Conservation (phyloP, 2,113 vertebrate species). For the Lasiurus borealis region DNA sequence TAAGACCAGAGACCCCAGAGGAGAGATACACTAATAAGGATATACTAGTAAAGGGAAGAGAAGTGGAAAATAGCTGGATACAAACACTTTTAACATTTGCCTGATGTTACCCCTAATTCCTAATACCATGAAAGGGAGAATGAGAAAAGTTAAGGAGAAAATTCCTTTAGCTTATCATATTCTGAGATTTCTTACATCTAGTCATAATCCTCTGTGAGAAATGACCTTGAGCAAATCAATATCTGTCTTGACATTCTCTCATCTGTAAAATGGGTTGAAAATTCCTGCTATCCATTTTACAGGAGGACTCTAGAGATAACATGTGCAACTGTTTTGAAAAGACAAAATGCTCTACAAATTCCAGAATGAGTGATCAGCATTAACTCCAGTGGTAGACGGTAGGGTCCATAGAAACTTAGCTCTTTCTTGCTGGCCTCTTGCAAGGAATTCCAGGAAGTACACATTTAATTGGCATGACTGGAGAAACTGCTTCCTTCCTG, state of each 20-base stretch:
- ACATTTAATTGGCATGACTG: background rate
- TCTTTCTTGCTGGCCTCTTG: background rate
- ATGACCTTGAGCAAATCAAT: background rate
- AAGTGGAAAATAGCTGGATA: background rate
- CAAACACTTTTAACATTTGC: background rate
- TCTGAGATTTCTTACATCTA: background rate
- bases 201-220: background rate
- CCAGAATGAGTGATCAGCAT: background rate
- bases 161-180: background rate
- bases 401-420: background rate
- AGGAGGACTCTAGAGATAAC: background rate
- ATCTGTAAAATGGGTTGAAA: conserved; percentile 8
- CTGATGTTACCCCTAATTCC: background rate
- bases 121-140: background rate
- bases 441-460: background rate
- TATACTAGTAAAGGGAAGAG: background rate
- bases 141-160: conserved; percentile 1
- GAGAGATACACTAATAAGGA: background rate
- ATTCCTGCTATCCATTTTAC: background rate
- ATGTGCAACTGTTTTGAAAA: background rate
- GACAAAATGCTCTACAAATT: background rate
- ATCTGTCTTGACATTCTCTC: background rate
- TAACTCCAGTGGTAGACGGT: background rate
- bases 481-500: background rate
- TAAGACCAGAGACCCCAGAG: background rate